Base-by-base conservation (phyloP, 2,888 invertebrate species). In the Disparrhopalites patrizii region DNA sequence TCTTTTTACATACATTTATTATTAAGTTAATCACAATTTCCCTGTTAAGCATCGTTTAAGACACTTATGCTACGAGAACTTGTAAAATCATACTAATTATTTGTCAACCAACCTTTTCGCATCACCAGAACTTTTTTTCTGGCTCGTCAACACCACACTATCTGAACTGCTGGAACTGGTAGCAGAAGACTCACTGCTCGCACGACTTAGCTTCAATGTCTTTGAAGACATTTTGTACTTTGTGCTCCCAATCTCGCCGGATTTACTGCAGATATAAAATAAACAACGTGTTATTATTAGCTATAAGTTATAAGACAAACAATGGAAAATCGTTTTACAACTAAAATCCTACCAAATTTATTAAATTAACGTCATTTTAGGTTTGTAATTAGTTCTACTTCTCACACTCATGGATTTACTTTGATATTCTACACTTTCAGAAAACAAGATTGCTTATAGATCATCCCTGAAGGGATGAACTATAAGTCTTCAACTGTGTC, bases 181-280 rank as follows among this genome's bases (percentile, higher is more conserved):
- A 1, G 30, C 54, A 15, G 30, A 31, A 3, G 54, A 30, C 3
- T 20, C 20, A 13, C 31, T 54, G 31, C 31, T n/a, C 3, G 54
- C 31, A 10, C 54, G 30, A 18, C 31, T 31, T 10, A 54, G 10
- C 15, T 15, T 28, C 18, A 54, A 28, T 3, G n/a, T 31, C 54
- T 28, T 54, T 3, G 54, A 54, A 27, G 54, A 54, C 30, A 54
- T 28, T 15, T 52, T 52, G 52, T 52, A 52, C 31, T 28, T 31
- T 31, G 31, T 54, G 30, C n/a, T 54, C 13, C 4, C 20, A n/a
- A 54, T 54, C 18, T 20, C 25, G 18, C 18, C 7, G 18, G 18
- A 18, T 40, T 40, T 8, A 10, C 36, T 36, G 36, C 8, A 36
- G n/a, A n/a, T n/a, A n/a, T n/a, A n/a, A 36, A 36, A 10, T 10